Percentiles rank a stretch among this genome's conserved stretches.
Evolutionary conservation across 2,113 vertebrate species (phyloP).

Genomic region (Nesogale talazaci): DNA sequence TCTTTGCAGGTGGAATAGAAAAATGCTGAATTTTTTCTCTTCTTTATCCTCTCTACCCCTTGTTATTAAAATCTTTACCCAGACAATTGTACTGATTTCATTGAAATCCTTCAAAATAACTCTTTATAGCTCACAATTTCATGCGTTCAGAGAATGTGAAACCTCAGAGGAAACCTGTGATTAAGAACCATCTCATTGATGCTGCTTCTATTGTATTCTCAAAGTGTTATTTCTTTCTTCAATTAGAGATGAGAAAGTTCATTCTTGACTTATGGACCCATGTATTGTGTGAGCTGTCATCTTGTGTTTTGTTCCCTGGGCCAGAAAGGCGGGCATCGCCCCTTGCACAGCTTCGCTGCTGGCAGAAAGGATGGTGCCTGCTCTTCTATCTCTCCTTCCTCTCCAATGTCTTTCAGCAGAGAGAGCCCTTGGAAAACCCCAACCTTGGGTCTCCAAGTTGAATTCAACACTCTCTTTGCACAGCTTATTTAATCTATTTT

Average conservation of each 20-base stretch:
- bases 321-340: constrained; percentile 20
- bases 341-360: background rate
- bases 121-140: constrained; percentile 66
- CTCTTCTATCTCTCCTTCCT: constrained; percentile 2
- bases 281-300: constrained; percentile 8
- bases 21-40: constrained; percentile 64
- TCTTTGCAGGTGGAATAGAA: constrained; percentile 80
- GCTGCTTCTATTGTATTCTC: constrained; percentile 58
- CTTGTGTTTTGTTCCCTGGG: constrained; percentile 52
- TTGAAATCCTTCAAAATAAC: constrained; percentile 80
- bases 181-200: constrained; percentile 68
- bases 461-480: background rate
- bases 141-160: constrained; percentile 65
- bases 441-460: background rate
- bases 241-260: constrained; percentile 75
- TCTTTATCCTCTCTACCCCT: constrained; percentile 74
- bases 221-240: constrained; percentile 52
- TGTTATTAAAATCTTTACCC: constrained; percentile 80
- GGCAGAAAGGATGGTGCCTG: background rate
- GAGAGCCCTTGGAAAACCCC: background rate
- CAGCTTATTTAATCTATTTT: background rate
- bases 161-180: constrained; percentile 75
- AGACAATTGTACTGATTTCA: constrained; percentile 84
- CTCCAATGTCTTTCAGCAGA: constrained; percentile 8
- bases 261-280: constrained; percentile 66